A percentile compares a stretch with the other conserved stretches of the same genome.
Conservation (phyloP, 1,140 invertebrate genomes). For the Arion vulgaris region DNA sequence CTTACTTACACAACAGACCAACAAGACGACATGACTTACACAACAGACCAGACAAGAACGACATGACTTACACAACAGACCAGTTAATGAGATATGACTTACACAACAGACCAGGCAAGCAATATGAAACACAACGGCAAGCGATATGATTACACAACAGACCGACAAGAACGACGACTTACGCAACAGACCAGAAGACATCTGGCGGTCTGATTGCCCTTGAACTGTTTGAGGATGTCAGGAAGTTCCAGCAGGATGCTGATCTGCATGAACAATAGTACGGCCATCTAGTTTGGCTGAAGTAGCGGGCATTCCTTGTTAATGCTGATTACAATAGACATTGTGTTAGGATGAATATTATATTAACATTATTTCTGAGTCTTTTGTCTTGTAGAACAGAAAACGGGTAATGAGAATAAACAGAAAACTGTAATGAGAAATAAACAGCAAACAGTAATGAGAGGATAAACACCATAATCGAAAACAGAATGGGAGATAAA, state of each 20-base stretch:
- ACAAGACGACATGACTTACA: too few relatives aligned
- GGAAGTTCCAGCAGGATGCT: conserved; percentile 85
- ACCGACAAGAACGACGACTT: conserved; percentile 86
- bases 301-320: conserved; percentile 69
- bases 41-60: background rate
- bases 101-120: conserved; percentile 83
- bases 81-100: conserved; percentile 56
- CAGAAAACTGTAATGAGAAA: too few relatives aligned
- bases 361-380: too few relatives aligned
- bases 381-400: too few relatives aligned
- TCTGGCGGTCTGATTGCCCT: conserved; percentile 91
- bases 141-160: conserved; percentile 80
- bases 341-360: too few relatives aligned
- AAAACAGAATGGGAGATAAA: too few relatives aligned
- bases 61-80: background rate
- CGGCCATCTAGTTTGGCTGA: conserved; percentile 66
- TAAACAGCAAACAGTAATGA: too few relatives aligned
- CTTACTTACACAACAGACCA: too few relatives aligned
- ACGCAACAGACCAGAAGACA: conserved; percentile 82
- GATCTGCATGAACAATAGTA: conserved; percentile 75
- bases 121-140: conserved; percentile 86
- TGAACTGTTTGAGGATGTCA: conserved; percentile 86
- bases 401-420: too few relatives aligned
- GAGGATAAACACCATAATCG: too few relatives aligned
- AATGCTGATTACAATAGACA: too few relatives aligned